phyloP scores from a whole-genome alignment of 2,797 vertebrate genomes.

The Eupleurogrammus muticus region DNA sequence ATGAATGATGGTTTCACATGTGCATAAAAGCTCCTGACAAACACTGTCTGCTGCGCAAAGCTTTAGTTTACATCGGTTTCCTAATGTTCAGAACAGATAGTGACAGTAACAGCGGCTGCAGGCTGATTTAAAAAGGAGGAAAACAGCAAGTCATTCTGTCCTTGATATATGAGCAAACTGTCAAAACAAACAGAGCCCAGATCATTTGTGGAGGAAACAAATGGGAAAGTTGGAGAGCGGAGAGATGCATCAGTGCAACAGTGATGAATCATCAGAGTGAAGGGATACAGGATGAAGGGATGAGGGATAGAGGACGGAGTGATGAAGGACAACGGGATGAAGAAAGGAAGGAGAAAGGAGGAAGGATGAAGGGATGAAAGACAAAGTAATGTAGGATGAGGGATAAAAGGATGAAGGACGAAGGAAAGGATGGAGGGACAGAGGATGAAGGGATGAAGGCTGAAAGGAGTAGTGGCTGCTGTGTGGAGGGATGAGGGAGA shows the following conservation, averaged over 20 bases:
- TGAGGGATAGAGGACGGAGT: too few species aligned
- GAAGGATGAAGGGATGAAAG: too few species aligned
- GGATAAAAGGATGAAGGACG: too few species aligned
- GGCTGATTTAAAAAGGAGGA: conserved; percentile 42
- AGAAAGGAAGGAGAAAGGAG: too few species aligned
- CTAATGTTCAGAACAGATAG: background rate
- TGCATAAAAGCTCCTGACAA: conserved; percentile 2
- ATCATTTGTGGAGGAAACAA: conserved; percentile 49
- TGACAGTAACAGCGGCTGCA: conserved; percentile 1
- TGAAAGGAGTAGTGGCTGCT: background rate
- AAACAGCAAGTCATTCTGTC: conserved; percentile 44
- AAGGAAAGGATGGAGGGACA: too few species aligned
- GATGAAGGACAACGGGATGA: too few species aligned
- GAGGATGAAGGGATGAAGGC: background rate
- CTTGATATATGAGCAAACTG: conserved; percentile 35
- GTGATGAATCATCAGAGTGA: conserved; percentile 59
- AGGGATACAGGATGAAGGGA: conserved; percentile 28
- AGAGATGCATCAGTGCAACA: conserved; percentile 38
- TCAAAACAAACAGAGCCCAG: conserved; percentile 33
- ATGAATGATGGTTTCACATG: background rate
- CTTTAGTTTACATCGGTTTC: background rate
- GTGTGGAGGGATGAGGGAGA: conserved; percentile 41
- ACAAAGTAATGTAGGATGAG: too few species aligned
- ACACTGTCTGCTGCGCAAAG: conserved; percentile 1
- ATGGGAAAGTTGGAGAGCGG: conserved; percentile 40